phyloP scores from a whole-genome alignment of 2,113 vertebrate species.

The Sebastes schlegelii region DNA sequence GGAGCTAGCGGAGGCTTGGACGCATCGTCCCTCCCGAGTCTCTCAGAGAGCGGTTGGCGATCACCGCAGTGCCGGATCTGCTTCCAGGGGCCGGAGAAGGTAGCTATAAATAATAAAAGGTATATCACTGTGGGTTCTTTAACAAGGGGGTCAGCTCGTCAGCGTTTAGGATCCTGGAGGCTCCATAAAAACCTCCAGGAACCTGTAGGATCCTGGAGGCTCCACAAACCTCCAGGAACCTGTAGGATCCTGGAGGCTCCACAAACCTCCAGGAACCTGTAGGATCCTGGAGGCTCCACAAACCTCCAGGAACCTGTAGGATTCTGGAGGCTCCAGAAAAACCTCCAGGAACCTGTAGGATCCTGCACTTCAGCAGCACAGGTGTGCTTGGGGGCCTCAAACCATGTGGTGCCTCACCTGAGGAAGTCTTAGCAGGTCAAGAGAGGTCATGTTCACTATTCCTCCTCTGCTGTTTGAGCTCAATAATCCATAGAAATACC shows the following conservation, averaged over 20 bases:
- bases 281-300: no score
- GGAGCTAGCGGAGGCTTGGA: constrained; percentile 80
- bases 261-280: no score
- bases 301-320: no score
- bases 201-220: no score
- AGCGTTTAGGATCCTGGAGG: not conserved
- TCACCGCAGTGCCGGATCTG: constrained; percentile 91
- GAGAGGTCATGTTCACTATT: not conserved
- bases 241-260: no score
- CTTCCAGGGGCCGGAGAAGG: constrained; percentile 92
- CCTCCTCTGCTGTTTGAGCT: not conserved
- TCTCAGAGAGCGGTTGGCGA: constrained; percentile 86
- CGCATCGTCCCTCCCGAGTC: constrained; percentile 86
- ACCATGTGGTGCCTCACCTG: constrained; percentile 9
- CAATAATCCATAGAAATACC: not conserved
- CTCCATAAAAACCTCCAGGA: no score
- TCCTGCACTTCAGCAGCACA: not conserved
- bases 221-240: no score
- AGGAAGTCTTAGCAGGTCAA: not conserved
- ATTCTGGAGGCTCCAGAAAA: no score
- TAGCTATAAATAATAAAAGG: constrained; percentile 42
- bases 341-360: not conserved
- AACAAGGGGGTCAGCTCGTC: not conserved
- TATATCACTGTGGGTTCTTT: not conserved
- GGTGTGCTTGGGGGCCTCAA: not conserved